These are phyloP conservation scores for Pseudanteris insignis DNA, from an alignment of 2,888 invertebrate species.

Conservation along the genomic window DNA sequence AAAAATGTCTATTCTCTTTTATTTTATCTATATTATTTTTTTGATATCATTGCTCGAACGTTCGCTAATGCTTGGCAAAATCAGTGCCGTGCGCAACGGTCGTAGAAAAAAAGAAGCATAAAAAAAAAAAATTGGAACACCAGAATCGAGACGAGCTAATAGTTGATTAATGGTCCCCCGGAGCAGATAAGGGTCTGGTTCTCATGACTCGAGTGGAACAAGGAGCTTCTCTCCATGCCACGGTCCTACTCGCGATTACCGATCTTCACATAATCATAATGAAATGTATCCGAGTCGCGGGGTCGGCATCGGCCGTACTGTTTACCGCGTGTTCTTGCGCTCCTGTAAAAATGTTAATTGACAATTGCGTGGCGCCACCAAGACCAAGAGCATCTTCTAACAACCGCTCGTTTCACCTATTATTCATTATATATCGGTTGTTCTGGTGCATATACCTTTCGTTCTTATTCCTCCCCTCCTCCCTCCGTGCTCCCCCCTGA, in stretches of 20 bases:
- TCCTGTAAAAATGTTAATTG: slow-evolving; percentile 63
- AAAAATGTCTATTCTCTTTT: no score
- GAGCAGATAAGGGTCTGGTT: slow-evolving; percentile 33
- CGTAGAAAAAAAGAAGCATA: no score
- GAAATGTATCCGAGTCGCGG: slow-evolving; percentile 54
- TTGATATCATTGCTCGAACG: no score
- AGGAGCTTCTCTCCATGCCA: slow-evolving; percentile 20
- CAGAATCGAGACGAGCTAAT: slow-evolving; percentile 42
- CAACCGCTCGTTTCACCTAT: slow-evolving; percentile 27
- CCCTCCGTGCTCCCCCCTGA: no score
- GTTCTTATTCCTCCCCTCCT: slow-evolving; percentile 4
- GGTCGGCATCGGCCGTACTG: slow-evolving; percentile 46
- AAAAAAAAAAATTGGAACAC: slow-evolving; percentile 33
- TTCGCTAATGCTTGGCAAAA: no score
- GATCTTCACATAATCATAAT: slow-evolving; percentile 58
- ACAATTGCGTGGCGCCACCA: slow-evolving; percentile 61
- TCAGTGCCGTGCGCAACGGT: no score
- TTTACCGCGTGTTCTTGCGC: slow-evolving; percentile 39
- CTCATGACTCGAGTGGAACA: slow-evolving; percentile 26
- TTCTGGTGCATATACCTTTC: slow-evolving; percentile 4
- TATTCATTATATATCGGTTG: slow-evolving; percentile 33
- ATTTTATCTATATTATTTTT: no score
- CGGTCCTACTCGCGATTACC: slow-evolving; percentile 51
- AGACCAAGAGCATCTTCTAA: slow-evolving; percentile 19
- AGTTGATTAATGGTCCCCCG: slow-evolving; percentile 48